Base-by-base conservation (phyloP, 2,888 invertebrate genomes). In the Dryobota labecula region DNA sequence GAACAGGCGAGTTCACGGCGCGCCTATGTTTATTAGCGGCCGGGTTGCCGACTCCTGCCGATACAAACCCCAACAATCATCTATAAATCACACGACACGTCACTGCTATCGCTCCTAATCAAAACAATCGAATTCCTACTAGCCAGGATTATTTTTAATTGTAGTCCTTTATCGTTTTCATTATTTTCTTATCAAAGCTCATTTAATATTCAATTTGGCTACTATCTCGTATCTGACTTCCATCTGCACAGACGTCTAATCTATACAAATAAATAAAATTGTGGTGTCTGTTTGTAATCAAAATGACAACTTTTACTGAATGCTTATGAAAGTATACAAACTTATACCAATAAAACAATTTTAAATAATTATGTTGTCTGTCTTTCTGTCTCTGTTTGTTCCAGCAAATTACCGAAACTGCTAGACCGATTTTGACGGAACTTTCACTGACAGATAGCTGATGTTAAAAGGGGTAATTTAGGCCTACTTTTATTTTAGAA, bases 11-110 rank as follows among this genome's bases (percentile, higher is more conserved):
- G 88, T 89, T 88, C 89, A 88, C 88, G 86, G 85, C 89, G 90
- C 89, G 88, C 89, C 88, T 88, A 89, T 88, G 87, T 89, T 90
- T 90, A 89, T 90, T 89, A 89, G 87, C 87, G 87, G 84, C 83
- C 83, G 84, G 86, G 84, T 75, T 80, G 78, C 70, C 73, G 75
- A 80, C 78, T 77, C 75, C 70, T 82, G 69, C 85, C 84, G 84
- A 83, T 62, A 77, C 78, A 70, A 67, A 54, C 56, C 58, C 53
- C 57, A 54, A 66, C 49, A 70, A 65, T 70, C 78, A 62, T 70
- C 57, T 41, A 82, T 73, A 73, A 82, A 73, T 82, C 73, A 73
- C 61, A 72, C 54, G 45, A 70, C 43, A 68, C 65, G 60, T 68
- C 57, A 71, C 58, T 62, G 36, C 61, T 73, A 64, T 82, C 49